phyloP scores from a whole-genome alignment of 1,140 invertebrate species.

The Wiebesia pumilae region DNA sequence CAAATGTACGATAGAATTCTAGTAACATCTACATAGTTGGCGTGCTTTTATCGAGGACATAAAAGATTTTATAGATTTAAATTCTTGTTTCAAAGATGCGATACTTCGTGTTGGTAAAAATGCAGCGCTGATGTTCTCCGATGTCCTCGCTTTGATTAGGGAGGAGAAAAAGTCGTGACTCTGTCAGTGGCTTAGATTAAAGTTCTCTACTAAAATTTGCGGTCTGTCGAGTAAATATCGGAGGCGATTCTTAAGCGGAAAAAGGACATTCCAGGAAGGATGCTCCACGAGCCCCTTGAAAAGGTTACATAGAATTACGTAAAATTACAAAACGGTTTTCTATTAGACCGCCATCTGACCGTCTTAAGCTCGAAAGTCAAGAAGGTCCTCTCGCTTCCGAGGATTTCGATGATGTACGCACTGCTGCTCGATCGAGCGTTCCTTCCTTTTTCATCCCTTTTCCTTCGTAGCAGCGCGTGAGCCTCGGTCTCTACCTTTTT shows the following conservation, averaged over 20 bases:
- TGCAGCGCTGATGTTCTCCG: background rate
- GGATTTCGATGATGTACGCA: slow-evolving; percentile 22
- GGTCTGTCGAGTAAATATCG: background rate
- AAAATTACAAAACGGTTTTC: slow-evolving; percentile 28
- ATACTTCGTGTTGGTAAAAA: background rate
- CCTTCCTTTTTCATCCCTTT: background rate
- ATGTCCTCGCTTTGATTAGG: background rate
- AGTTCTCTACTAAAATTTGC: background rate
- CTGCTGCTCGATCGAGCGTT: background rate
- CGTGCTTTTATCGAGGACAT: too few species aligned
- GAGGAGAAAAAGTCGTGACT: background rate
- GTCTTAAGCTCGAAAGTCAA: background rate
- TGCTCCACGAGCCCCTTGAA: background rate
- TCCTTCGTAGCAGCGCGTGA: slow-evolving; percentile 6
- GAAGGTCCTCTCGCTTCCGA: slow-evolving; percentile 16
- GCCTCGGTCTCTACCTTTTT: slow-evolving; percentile 13
- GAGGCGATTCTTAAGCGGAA: background rate
- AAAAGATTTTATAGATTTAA: background rate
- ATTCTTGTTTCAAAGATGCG: background rate
- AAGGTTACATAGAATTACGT: too few species aligned
- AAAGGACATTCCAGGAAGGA: background rate
- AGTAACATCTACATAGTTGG: too few species aligned
- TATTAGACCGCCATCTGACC: slow-evolving; percentile 1
- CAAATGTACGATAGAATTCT: too few species aligned
- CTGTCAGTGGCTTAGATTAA: background rate